Base-by-base conservation (phyloP, 2,797 vertebrate genomes). In the Coreius guichenoti region DNA sequence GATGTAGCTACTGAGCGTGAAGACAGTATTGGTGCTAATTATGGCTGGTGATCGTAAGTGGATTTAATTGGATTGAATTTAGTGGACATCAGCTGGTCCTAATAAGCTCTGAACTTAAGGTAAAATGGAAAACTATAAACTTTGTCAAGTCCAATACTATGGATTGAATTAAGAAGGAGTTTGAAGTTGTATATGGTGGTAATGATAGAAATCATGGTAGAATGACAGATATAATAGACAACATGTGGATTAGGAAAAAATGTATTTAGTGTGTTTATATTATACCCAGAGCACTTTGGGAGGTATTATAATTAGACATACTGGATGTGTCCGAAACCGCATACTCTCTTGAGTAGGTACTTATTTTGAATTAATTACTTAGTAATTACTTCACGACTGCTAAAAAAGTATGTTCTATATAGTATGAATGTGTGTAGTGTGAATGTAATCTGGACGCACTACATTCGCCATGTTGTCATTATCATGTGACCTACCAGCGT, bases 1-100 rank as follows among this genome's bases (percentile, higher is more conserved):
- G 65, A 58, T 21, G 13, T 21, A 16, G 21, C 33, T 33, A 76
- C 51, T 51, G 45, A 54, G 51, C 43, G 76, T 72, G 16, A 72
- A 80, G 83, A 74, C 69, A 43, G 65, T 54, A 19, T 56, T 68
- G 51, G 14, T 39, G 67, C 81, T 76, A 81, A 82, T 72, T 68
- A 76, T 80, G 56, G 36, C 9, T 45, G 47, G 36, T 16, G 65
- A 65, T 51, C 69, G 84, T 81, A 72, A 86, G 23, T 56, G 23
- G 68, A 47, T 16, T 51, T 89, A 88, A 89, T 87, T 80, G 86
- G 83, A 88, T 84, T 86, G 67, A 78, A 74, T 61, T 88, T 72
- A 79, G 82, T 36, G 80, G 76, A 83, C 80, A 86, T 87, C 75
- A 85, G 47, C 19, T 76, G 76, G 65, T 72, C 77, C 74, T 80